These are phyloP conservation scores for Rhabditoides inermis DNA, from an alignment of 2,888 invertebrate species.

Conservation along the genomic window DNA sequence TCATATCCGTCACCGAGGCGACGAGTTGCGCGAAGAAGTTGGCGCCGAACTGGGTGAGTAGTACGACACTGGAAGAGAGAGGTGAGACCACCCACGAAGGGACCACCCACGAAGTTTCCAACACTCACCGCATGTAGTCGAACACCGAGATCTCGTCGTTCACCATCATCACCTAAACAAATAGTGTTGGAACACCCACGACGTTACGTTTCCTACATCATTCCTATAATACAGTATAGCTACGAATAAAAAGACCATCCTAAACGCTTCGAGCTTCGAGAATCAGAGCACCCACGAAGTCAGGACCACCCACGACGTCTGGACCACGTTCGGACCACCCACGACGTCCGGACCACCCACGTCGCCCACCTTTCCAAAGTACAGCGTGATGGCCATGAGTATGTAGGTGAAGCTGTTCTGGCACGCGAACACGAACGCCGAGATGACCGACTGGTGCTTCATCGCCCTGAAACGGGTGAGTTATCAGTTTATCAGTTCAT, in stretches of 20 bases:
- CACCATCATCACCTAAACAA: conserved; percentile 49
- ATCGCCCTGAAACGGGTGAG: conserved; percentile 44
- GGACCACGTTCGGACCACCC: no score
- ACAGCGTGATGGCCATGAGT: conserved; percentile 42
- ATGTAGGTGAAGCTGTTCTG: conserved; percentile 48
- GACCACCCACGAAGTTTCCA: not conserved
- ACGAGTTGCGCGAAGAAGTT: conserved; percentile 48
- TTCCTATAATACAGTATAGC: no score
- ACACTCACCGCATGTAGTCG: conserved; percentile 38
- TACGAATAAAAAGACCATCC: no score
- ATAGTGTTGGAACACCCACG: no score
- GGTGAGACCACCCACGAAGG: not conserved
- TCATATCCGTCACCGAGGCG: conserved; percentile 42
- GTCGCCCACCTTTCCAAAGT: conserved; percentile 35
- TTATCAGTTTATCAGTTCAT: not conserved
- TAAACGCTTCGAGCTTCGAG: no score
- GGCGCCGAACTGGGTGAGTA: conserved; percentile 49
- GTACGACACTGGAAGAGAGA: conserved; percentile 35
- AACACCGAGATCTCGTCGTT: conserved; percentile 44
- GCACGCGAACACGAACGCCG: conserved; percentile 47
- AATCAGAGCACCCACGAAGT: no score
- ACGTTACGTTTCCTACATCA: not conserved
- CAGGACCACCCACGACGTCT: no score
- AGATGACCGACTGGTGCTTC: conserved; percentile 41
- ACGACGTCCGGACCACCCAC: no score